A percentile compares a stretch with the other conserved stretches of the same genome.
Conservation (phyloP, 2,888 invertebrate species). For the Acanthopleura granulata region DNA sequence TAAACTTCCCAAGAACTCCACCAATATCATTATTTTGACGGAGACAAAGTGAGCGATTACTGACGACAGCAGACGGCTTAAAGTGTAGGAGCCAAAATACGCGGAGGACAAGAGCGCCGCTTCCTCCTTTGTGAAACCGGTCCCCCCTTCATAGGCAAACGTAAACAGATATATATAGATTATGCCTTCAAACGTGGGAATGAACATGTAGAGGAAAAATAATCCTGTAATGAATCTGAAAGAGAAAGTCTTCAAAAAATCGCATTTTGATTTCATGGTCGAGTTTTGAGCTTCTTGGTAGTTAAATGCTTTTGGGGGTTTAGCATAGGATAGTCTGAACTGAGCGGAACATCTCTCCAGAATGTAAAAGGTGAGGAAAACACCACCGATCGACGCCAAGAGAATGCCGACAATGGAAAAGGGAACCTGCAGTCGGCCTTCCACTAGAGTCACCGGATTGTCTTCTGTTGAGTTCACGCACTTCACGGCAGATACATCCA, state of each 20-base stretch:
- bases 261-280: not conserved
- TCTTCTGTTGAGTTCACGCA: not conserved
- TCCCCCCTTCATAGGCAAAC: not conserved
- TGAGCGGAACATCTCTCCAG: not conserved
- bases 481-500: not conserved
- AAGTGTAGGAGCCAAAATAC: not conserved
- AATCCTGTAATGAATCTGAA: not conserved
- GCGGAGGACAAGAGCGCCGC: not conserved
- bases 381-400: not conserved
- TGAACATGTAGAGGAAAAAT: not conserved
- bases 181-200: not conserved
- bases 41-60: not conserved
- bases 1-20: not conserved
- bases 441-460: not conserved
- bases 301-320: not conserved
- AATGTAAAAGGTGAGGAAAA: not conserved
- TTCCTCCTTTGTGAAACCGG: not conserved
- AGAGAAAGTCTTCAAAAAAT: not conserved
- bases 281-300: not conserved
- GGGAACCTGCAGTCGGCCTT: not conserved
- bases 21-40: conserved; percentile 11
- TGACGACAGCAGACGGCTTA: not conserved
- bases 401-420: not conserved
- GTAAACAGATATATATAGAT: not conserved
- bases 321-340: not conserved